Evolutionary conservation across 2,797 vertebrate species (phyloP).

Genomic region (Morus bassanus): DNA sequence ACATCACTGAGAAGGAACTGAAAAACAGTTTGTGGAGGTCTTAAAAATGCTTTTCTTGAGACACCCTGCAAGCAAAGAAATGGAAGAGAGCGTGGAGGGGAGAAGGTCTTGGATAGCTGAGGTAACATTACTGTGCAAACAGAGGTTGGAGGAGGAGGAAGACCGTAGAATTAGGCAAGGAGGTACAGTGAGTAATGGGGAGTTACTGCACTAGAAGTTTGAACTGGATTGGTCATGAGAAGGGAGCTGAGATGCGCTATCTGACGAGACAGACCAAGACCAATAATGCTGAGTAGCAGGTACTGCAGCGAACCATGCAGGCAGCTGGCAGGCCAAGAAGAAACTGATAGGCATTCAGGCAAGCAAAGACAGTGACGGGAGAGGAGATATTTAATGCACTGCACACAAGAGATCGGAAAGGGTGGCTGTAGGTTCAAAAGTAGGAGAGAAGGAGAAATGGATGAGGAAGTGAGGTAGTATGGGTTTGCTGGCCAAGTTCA

Average conservation of each 20-base stretch:
- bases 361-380: background rate
- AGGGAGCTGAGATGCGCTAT: background rate
- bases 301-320: accelerated
- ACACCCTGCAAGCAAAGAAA: background rate
- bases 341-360: background rate
- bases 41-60: background rate
- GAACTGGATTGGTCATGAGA: background rate
- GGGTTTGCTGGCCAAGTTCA: background rate
- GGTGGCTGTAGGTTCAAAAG: background rate
- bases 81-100: background rate
- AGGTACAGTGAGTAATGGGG: background rate
- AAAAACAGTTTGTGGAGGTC: background rate
- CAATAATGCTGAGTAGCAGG: background rate
- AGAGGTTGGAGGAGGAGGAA: background rate
- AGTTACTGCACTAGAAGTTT: background rate
- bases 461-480: background rate
- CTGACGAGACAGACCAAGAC: background rate
- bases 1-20: background rate
- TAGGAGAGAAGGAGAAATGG: background rate
- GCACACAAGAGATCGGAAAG: background rate
- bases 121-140: background rate
- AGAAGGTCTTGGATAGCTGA: background rate
- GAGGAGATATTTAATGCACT: background rate
- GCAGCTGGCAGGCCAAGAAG: background rate
- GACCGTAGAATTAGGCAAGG: background rate